Conservation (phyloP, 2,797 vertebrate species). For the Trachurus trachurus region DNA sequence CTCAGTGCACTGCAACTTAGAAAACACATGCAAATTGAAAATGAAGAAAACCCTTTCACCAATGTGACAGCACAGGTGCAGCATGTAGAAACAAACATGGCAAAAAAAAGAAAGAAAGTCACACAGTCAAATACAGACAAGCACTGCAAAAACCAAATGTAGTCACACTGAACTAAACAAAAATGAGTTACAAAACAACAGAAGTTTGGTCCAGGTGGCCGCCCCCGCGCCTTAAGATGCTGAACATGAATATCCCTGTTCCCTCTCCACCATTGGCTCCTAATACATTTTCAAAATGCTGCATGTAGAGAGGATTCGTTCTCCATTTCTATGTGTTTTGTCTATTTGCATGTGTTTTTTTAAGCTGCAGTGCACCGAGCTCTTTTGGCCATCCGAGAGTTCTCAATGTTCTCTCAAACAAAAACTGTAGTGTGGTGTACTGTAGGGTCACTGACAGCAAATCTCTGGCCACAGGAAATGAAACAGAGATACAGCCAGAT, state of each 20-base stretch:
- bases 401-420: slow-evolving; percentile 6
- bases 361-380: not conserved
- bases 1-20: not conserved
- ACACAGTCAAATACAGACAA: not conserved
- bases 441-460: not conserved
- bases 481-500: not conserved
- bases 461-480: slow-evolving; percentile 10
- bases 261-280: not conserved
- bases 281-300: not conserved
- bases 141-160: not conserved
- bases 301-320: not conserved
- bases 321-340: not conserved
- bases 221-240: not conserved
- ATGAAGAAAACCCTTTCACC: not conserved
- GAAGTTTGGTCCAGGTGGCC: not conserved
- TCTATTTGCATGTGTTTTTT: not conserved
- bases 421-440: not conserved
- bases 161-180: not conserved
- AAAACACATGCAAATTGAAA: slow-evolving; percentile 12
- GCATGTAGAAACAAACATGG: not conserved
- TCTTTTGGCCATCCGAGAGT: not conserved
- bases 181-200: not conserved
- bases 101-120: not conserved
- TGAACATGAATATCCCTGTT: not conserved
- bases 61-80: not conserved